These are phyloP conservation scores for Apogon talboti DNA, from an alignment of 2,797 vertebrate species.

Conservation along the genomic window DNA sequence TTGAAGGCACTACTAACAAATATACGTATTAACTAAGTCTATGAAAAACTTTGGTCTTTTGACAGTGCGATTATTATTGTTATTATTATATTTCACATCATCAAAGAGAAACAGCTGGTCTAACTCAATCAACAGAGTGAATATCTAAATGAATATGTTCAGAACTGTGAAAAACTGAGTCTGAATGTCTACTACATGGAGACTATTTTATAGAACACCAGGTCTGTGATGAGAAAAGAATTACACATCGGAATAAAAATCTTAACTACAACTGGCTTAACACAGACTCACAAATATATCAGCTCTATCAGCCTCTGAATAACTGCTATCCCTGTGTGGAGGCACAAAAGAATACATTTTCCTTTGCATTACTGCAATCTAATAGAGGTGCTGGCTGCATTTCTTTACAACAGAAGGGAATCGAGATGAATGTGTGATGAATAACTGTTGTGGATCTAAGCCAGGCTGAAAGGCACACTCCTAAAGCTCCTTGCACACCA, in stretches of 20 bases:
- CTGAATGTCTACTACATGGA: too few relatives aligned
- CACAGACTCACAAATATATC: background rate
- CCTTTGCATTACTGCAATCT: conserved; percentile 22
- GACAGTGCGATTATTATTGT: too few relatives aligned
- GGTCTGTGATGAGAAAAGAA: background rate
- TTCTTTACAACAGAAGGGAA: conserved; percentile 19
- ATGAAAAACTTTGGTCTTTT: too few relatives aligned
- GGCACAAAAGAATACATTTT: conserved; percentile 22
- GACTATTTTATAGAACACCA: too few relatives aligned
- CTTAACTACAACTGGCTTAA: background rate
- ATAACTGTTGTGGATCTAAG: conserved; percentile 16
- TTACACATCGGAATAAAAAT: background rate
- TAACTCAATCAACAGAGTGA: too few relatives aligned
- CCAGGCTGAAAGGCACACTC: background rate
- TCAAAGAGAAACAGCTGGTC: too few relatives aligned
- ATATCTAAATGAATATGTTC: too few relatives aligned
- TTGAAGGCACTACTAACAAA: too few relatives aligned
- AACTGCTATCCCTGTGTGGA: background rate
- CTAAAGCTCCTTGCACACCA: conserved; percentile 7
- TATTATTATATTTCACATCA: too few relatives aligned
- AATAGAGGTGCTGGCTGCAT: conserved; percentile 19
- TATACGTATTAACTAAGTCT: too few relatives aligned
- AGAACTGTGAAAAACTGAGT: too few relatives aligned
- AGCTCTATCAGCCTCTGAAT: background rate
- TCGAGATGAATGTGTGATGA: conserved; percentile 28